Percentiles rank a stretch among this genome's conserved stretches.
Conservation (phyloP, 1,140 invertebrate species). For the Eriosoma lanigerum region DNA sequence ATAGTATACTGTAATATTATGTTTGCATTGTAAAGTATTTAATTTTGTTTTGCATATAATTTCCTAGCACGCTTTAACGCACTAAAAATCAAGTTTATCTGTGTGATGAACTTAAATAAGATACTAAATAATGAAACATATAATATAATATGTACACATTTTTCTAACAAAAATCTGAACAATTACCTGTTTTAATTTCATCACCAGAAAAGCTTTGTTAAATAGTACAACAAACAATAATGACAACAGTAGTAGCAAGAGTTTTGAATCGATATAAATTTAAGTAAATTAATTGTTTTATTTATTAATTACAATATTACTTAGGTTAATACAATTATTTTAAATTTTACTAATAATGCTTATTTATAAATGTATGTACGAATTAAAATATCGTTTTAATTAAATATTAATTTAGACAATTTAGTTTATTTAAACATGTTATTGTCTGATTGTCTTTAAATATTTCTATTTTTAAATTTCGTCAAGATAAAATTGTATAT, state of each 20-base stretch:
- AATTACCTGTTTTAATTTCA: neutral
- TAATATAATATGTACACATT: neutral
- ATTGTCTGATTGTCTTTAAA: too few species aligned
- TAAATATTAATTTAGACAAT: too few species aligned
- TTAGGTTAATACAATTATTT: too few species aligned
- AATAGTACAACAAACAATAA: too few species aligned
- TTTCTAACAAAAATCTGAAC: neutral
- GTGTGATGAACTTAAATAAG: slow-evolving; percentile 36
- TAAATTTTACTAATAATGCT: too few species aligned
- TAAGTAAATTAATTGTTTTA: neutral
- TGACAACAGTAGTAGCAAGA: slow-evolving; percentile 20
- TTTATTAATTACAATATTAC: neutral
- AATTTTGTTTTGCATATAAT: neutral
- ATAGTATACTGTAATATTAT: neutral
- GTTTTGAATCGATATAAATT: neutral
- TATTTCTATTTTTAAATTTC: too few species aligned
- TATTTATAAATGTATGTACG: too few species aligned
- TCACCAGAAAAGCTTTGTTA: slow-evolving; percentile 23
- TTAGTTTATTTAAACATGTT: too few species aligned
- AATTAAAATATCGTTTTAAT: too few species aligned
- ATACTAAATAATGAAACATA: neutral
- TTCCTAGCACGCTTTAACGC: slow-evolving; percentile 38
- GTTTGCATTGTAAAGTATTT: neutral
- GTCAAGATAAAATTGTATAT: too few species aligned
- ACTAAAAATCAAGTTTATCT: neutral